A percentile compares a stretch with the other conserved stretches of the same genome.
Evolutionary conservation across 2,888 invertebrate genomes (phyloP).

Genomic region (Sinohyriopsis cumingii): DNA sequence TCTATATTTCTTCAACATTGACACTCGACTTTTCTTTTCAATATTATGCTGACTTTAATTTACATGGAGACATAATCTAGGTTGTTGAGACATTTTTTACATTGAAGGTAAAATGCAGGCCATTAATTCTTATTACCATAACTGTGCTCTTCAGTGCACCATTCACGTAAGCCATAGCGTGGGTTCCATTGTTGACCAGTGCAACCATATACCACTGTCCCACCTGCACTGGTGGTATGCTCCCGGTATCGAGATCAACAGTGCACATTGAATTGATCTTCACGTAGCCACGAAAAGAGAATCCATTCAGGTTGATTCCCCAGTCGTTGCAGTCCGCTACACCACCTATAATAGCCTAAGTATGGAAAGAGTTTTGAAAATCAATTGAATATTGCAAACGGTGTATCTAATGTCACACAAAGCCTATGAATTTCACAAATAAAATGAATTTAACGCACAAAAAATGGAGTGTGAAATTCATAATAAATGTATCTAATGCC

Average conservation of each 20-base stretch:
- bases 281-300: constrained; percentile 42
- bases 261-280: constrained; percentile 38
- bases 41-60: too few relatives aligned
- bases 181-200: constrained; percentile 44
- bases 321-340: constrained; percentile 47
- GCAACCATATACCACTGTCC: constrained; percentile 55
- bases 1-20: too few relatives aligned
- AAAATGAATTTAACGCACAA: too few relatives aligned
- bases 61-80: too few relatives aligned
- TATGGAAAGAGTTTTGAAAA: too few relatives aligned
- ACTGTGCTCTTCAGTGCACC: constrained; percentile 30
- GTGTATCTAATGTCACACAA: too few relatives aligned
- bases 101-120: not conserved
- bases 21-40: too few relatives aligned
- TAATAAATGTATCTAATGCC: too few relatives aligned
- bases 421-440: too few relatives aligned
- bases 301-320: constrained; percentile 49
- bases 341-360: constrained; percentile 50
- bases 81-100: too few relatives aligned
- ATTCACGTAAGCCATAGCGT: constrained; percentile 40
- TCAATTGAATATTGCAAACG: too few relatives aligned
- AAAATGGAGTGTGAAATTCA: too few relatives aligned
- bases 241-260: constrained; percentile 34
- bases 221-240: constrained; percentile 15
- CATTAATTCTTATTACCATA: constrained; percentile 17